Conservation (phyloP, 2,888 invertebrate species). For the Tryphoninae sp. region DNA sequence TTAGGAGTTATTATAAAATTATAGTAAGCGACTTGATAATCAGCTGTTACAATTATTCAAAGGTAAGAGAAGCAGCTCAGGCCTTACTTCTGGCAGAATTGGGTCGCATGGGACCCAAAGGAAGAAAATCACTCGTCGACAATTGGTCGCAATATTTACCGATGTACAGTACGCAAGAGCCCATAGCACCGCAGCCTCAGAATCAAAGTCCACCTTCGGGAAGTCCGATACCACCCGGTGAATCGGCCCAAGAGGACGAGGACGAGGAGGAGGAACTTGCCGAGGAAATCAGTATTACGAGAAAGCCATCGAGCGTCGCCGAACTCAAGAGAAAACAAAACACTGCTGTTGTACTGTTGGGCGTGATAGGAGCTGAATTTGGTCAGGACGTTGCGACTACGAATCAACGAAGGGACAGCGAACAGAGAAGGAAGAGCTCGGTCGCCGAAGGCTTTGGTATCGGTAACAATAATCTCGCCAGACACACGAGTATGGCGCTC, state of each 20-base stretch:
- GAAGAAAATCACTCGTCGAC: constrained; percentile 95
- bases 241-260: constrained; percentile 85
- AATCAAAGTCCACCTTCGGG: constrained; percentile 80
- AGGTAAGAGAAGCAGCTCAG: constrained; percentile 96
- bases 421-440: constrained; percentile 88
- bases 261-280: constrained; percentile 92
- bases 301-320: constrained; percentile 92
- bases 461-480: constrained; percentile 94
- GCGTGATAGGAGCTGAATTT: constrained; percentile 99
- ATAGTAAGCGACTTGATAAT: background rate
- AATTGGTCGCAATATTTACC: constrained; percentile 98
- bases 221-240: constrained; percentile 76
- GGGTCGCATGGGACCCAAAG: constrained; percentile 92
- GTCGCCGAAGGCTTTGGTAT: constrained; percentile 94
- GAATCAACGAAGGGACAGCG: constrained; percentile 85
- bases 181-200: constrained; percentile 87
- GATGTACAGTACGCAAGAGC: constrained; percentile 90
- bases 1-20: background rate
- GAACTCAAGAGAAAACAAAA: constrained; percentile 97
- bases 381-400: constrained; percentile 95
- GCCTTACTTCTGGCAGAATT: constrained; percentile 97
- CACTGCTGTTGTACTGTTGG: constrained; percentile 97
- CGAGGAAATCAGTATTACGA: constrained; percentile 85
- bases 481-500: constrained; percentile 96
- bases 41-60: constrained; percentile 8